Base-by-base conservation (phyloP, 2,888 invertebrate genomes). In the Hartigia nigra region DNA sequence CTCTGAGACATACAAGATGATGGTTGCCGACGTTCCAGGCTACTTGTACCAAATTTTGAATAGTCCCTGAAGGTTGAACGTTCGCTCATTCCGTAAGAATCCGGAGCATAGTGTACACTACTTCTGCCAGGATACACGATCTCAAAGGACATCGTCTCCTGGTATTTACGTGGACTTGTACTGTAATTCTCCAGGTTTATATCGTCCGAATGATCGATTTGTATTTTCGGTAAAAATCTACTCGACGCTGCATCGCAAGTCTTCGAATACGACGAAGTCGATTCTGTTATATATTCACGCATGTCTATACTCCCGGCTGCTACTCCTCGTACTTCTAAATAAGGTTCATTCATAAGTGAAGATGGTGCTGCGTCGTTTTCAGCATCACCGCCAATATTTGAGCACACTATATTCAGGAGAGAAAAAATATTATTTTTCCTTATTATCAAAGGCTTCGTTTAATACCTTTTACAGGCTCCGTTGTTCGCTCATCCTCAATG, bases 301-400 rank as follows among this genome's bases (percentile, higher is more conserved):
- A 88, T 87, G 82, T 91, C 90, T 79, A 90, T 87, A 82, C 89
- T 89, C 74, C 91, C 90, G 11, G 86, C 87, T 11, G 88, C 87
- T 31, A 88, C 80, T 1, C 89, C 89, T 12, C 89, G 88, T 14
- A 82, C 83, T 39, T 90, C 90, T 39, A 87, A 36, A 70, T 86
- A 88, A 39, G 85, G 76, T 75, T 83, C 80, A 4, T 80, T 70
- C 9, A 81, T 80, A 12, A 85, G 76, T 9, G 84, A 82, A 1
- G 92, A 92, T 12, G 92, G 93, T 0, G 93, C 93, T 1, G 93
- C 93, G 74, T 95, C 93, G 87, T 94, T 95, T 84, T 95, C 95
- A 75, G 94, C 93, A 83, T 95, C 95, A 5, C 93, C 93, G 1
- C 94, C 94, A 91, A 94, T 94, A 87, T 95, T 95, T 80, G 95